Evolutionary conservation across 2,797 vertebrate species (phyloP).

Genomic region (Bovichtus diacanthus): DNA sequence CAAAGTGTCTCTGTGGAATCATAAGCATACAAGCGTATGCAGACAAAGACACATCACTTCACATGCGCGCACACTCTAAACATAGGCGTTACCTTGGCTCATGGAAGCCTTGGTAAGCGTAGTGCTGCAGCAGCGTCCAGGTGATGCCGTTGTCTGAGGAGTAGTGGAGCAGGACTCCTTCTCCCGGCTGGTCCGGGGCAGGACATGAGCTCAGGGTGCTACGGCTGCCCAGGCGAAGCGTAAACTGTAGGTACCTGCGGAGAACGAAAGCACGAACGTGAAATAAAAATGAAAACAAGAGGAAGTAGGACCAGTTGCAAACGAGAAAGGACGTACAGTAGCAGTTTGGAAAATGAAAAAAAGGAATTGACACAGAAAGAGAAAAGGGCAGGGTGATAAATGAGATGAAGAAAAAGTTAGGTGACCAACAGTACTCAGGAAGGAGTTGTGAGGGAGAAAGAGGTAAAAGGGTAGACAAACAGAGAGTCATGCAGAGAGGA

Average conservation of each 20-base stretch:
- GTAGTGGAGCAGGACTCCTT: constrained; percentile 96
- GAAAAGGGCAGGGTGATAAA: constrained; percentile 43
- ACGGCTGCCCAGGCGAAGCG: constrained; percentile 93
- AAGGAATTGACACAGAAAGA: constrained; percentile 6
- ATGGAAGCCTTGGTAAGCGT: constrained; percentile 95
- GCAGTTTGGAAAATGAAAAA: neutral
- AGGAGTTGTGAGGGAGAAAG: constrained; percentile 6
- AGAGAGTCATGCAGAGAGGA: constrained; percentile 43
- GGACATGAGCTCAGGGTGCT: constrained; percentile 96
- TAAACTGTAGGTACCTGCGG: constrained; percentile 96
- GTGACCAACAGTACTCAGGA: constrained; percentile 33
- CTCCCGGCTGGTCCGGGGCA: constrained; percentile 95
- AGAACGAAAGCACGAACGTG: neutral
- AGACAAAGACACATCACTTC: neutral
- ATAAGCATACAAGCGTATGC: neutral
- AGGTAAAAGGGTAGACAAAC: constrained; percentile 53
- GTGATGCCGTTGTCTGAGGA: constrained; percentile 97
- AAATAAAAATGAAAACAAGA: neutral
- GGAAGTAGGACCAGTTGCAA: neutral
- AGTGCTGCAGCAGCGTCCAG: constrained; percentile 98
- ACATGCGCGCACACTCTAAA: neutral
- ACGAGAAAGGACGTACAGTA: neutral
- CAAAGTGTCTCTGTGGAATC: constrained; percentile 29
- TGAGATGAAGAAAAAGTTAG: constrained; percentile 41
- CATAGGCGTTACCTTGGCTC: constrained; percentile 90